Base-by-base conservation (phyloP, 2,888 invertebrate genomes). In the Ophioninae sp. region DNA sequence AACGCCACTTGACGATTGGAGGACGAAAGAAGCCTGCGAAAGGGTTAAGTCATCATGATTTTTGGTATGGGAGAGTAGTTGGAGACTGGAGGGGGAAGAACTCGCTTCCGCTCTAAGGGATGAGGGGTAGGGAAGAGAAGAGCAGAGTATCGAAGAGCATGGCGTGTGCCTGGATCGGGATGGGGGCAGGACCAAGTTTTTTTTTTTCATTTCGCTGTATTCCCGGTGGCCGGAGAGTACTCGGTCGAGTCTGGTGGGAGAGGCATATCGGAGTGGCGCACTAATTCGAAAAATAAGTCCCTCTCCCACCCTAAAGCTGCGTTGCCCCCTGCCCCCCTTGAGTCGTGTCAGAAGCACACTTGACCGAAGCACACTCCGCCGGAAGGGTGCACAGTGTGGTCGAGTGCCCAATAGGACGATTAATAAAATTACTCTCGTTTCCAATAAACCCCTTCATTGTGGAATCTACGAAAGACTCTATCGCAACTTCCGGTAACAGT, bases 281-380 rank as follows among this genome's bases (percentile, higher is more conserved):
- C 88, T 89, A 91, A 91, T 91, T 90, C 90, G 90, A 90, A 90
- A 91, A 91, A 90, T 90, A 90, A 90, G 90, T 89, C 88, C 88
- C 86, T 86, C 74, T 44, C n/a, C 23, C 13, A 44, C 44, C 44
- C 44, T 44, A 17, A 13, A 44, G 13, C 44, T n/a, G 13, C 44
- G 44, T 44, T 44, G 13, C 88, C 88, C 86, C 86, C 30, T 10
- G 41, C 23, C 30, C 71, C 51, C 51, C 51, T 30, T 41, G 77
- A 82, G 82, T 78, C 88, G 87, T 87, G 89, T 88, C 89, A 90
- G 90, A 90, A 91, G 91, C 89, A 90, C 92, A 92, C 92, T 92
- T 91, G 90, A 91, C 88, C 90, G 88, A 92, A 92, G 92, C 91
- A 91, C 91, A 89, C 91, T 91, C 91, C 88, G 88, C 83, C 88